Percentiles rank a stretch among this genome's conserved stretches.
Evolutionary conservation across 2,797 vertebrate species (phyloP).

Genomic region (Eulemur coronatus): DNA sequence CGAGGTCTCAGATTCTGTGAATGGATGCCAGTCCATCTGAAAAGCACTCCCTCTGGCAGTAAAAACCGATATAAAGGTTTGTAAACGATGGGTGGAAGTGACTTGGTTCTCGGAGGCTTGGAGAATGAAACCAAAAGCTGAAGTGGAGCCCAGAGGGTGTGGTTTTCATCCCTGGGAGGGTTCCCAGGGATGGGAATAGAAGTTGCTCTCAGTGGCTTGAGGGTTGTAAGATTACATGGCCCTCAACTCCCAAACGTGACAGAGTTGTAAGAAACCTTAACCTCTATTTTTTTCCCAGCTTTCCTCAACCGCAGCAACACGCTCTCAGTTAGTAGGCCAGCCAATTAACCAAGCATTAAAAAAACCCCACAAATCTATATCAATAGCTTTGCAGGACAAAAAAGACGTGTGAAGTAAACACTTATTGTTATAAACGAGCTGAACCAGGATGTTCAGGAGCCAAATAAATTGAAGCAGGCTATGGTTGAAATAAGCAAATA

Average conservation of each 20-base stretch:
- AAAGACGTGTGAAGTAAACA: constrained; percentile 80
- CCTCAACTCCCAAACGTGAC: constrained; percentile 71
- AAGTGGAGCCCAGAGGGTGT: neutral
- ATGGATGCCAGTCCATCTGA: neutral
- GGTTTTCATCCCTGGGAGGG: neutral
- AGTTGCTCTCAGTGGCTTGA: constrained; percentile 60
- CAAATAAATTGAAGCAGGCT: constrained; percentile 14
- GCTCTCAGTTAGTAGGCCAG: constrained; percentile 65
- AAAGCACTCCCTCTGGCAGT: neutral
- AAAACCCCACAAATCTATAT: constrained; percentile 83
- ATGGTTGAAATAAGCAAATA: constrained; percentile 40
- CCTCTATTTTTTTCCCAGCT: constrained; percentile 72
- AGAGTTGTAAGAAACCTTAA: constrained; percentile 80
- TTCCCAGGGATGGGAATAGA: neutral
- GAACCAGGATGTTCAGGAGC: constrained; percentile 40
- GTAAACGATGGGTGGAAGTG: neutral
- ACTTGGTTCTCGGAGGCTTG: neutral
- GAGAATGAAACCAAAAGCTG: neutral
- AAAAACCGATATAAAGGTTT: constrained; percentile 10
- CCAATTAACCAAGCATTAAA: constrained; percentile 83
- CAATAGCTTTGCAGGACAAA: constrained; percentile 75
- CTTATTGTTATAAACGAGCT: constrained; percentile 47
- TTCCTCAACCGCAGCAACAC: constrained; percentile 80
- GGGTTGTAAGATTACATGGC: constrained; percentile 71
- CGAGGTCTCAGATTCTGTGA: constrained; percentile 11